Evolutionary conservation across 1,140 invertebrate species (phyloP), one percentile per base, ranked within the genome.

Genomic region (Grapholita molesta): DNA sequence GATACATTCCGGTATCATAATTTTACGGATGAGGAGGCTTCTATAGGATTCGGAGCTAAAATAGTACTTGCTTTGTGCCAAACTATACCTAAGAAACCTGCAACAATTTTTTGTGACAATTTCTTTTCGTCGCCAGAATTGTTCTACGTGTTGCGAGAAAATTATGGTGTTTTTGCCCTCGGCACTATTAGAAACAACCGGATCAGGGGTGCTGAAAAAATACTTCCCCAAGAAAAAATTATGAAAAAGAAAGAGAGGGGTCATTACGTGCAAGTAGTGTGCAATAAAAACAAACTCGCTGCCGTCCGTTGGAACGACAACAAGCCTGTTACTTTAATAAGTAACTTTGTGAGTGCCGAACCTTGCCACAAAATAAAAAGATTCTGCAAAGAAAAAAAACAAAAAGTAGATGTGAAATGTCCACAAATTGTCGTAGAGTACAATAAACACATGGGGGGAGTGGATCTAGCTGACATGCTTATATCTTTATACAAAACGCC

Each of bases 251-350:
- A 82, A 25, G 55, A n/a, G 61, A 69, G 73, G 55, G 78, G 75
- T 23, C 24, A 24, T 71, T 64, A 68, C 71, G 55, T 23, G 25
- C 71, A 75, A 68, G 70, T 42, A 0, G 61, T 70, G 23, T 75
- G 72, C 53, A 69, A 77, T 74, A 80, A 69, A 78, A 88, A 76
- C 55, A 78, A 74, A 65, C 48, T 88, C 53, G 69, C 67, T 55
- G 71, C 75, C 42, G 78, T 92, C n/a, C 81, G 84, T 35, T 92
- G 91, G 88, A 78, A 80, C 68, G 88, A 92, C 70, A 92, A 90
- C 77, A 93, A 91, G 75, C 53, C 75, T 52, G 86, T 92, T 15
- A 72, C 77, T 67, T 75, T 93, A 32, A 70, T 89, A 21, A 92
- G 84, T 71, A 79, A 83, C 28, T 92, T 79, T 83, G 77, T 79